Conservation (phyloP, 2,113 vertebrate species). For the Seriola quinqueradiata region DNA sequence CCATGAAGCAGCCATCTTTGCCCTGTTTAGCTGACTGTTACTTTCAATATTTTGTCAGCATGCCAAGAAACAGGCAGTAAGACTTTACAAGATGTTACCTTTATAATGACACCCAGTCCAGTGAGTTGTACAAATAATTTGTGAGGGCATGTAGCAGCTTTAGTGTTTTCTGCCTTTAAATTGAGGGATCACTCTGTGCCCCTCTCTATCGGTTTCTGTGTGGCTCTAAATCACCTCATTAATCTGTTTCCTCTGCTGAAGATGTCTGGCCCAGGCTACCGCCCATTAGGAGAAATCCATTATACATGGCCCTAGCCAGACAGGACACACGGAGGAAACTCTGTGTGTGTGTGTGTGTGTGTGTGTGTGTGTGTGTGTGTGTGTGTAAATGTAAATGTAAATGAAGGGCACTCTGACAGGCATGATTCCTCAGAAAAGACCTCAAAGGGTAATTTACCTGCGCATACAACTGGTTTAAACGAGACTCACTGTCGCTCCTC, state of each 20-base stretch:
- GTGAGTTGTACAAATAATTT: slow-evolving; percentile 2
- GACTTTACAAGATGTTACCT: background rate
- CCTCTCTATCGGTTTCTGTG: background rate
- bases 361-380: slow-evolving; percentile 1
- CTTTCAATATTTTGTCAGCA: background rate
- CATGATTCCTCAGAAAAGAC: slow-evolving; percentile 30
- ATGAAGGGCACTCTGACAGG: slow-evolving; percentile 19
- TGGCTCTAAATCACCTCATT: slow-evolving; percentile 67
- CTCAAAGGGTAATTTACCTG: slow-evolving; percentile 42
- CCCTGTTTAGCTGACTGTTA: background rate
- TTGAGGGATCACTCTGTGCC: slow-evolving; percentile 4
- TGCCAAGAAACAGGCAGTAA: background rate
- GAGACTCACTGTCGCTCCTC: slow-evolving; percentile 25
- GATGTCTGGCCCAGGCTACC: slow-evolving; percentile 52
- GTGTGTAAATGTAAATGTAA: slow-evolving; percentile 35
- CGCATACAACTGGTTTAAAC: slow-evolving; percentile 43
- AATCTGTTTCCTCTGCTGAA: slow-evolving; percentile 67
- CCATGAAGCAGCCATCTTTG: background rate
- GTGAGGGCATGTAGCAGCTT: slow-evolving; percentile 30
- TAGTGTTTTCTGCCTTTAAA: slow-evolving; percentile 10
- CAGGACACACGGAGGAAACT: slow-evolving; percentile 34
- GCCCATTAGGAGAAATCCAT: slow-evolving; percentile 73
- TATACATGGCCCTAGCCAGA: slow-evolving; percentile 39
- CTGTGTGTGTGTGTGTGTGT: slow-evolving; percentile 1
- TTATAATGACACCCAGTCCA: background rate